These are phyloP conservation scores for Gopherus evgoodei DNA, from an alignment of 2,113 vertebrate species.

Conservation along the genomic window DNA sequence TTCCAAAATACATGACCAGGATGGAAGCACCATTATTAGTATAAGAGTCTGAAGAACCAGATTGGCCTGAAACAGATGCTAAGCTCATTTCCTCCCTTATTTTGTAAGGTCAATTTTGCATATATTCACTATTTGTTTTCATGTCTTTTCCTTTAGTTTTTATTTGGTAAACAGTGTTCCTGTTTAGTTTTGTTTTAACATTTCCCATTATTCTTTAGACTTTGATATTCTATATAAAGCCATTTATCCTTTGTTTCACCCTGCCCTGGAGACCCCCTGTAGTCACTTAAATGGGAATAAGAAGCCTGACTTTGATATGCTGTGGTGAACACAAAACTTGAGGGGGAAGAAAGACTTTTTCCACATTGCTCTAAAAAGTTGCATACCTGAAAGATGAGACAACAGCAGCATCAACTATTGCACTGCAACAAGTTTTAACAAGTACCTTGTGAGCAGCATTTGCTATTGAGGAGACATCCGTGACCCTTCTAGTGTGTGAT, in stretches of 20 bases:
- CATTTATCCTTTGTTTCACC: conserved; percentile 20
- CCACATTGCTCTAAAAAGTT: not conserved
- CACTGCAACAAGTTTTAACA: not conserved
- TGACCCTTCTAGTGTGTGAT: not conserved
- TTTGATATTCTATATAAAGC: conserved; percentile 29
- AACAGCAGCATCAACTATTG: not conserved
- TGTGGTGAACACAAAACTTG: not conserved
- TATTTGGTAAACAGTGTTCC: not conserved
- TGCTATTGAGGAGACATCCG: not conserved
- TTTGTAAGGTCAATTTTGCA: not conserved
- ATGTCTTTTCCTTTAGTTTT: conserved; percentile 12
- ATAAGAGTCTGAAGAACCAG: not conserved
- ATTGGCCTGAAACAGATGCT: not conserved
- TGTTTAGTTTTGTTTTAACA: conserved; percentile 14
- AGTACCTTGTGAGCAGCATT: not conserved
- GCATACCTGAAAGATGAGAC: not conserved
- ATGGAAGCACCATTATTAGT: not conserved
- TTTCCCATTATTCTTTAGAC: conserved; percentile 36
- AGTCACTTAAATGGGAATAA: conserved; percentile 7
- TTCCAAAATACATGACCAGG: not conserved
- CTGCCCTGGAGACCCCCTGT: not conserved
- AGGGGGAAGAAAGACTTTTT: not conserved
- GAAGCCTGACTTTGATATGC: conserved; percentile 38
- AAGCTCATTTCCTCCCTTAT: not conserved
- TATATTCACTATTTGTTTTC: conserved; percentile 26